These are phyloP conservation scores for Araneus ventricosus DNA, from an alignment of 1,140 invertebrate species.

Conservation along the genomic window DNA sequence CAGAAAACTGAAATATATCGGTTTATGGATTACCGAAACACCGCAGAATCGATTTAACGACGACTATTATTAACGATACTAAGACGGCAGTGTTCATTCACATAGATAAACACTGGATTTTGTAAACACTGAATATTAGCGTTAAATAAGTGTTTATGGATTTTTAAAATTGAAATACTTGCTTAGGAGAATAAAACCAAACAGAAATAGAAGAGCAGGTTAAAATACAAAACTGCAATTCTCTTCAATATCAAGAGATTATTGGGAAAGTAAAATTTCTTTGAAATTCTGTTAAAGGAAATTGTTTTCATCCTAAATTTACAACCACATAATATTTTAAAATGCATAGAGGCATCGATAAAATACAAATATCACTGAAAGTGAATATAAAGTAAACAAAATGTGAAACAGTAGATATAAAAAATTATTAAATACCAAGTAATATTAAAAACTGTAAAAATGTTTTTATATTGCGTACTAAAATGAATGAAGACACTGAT, in stretches of 20 bases:
- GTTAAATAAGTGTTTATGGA: neutral
- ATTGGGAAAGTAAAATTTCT: neutral
- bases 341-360: no score
- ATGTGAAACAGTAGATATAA: no score
- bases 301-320: no score
- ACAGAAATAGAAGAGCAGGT: neutral
- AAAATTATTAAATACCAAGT: no score
- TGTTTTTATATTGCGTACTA: no score
- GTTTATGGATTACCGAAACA: slow-evolving; percentile 18
- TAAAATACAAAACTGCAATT: neutral
- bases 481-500: no score
- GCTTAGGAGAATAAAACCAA: neutral
- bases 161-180: neutral
- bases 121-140: neutral
- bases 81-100: neutral
- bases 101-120: neutral
- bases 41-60: neutral
- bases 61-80: neutral
- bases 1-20: neutral
- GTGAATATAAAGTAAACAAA: no score
- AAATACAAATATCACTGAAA: no score
- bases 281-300: no score
- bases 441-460: no score
- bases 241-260: neutral
- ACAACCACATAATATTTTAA: no score